Evolutionary conservation across 2,888 invertebrate genomes (phyloP), one percentile per base, ranked within the genome.

Genomic region (Trichogramma evanescens): DNA sequence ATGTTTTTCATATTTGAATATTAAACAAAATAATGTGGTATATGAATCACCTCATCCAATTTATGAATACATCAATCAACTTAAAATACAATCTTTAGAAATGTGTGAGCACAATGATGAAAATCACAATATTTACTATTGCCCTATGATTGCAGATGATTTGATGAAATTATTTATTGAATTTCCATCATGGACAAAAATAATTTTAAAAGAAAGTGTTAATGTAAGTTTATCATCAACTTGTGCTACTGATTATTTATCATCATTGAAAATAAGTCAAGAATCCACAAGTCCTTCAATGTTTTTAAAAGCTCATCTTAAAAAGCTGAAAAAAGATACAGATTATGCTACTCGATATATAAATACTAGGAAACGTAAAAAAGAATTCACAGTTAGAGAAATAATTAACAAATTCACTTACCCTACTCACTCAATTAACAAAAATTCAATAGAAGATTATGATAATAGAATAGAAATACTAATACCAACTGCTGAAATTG

Each of bases 141-240:
- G 63, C 45, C 63, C 63, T n/a, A 49, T 57, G 6, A 9, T 59
- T 5, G 44, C 59, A 26, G 61, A 63, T 41, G 56, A 63, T 59
- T 59, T 61, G 9, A 61, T 61, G 9, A 55, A 61, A 38, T 8
- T 63, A 44, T n/a, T 63, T 4, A 40, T 50, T 13, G 61, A 63
- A 26, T 63, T 63, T 56, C 63, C 63, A 26, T 54, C 63, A 3
- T 63, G 63, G 63, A 63, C 63, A 26, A 56, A 61, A 53, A 39
- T 63, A 5, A 49, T 63, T 50, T 7, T 44, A n/a, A 61, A 54
- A 9, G 54, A 63, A 46, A 41, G 9, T 26, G 54, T 61, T 7
- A 44, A 42, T 43, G 50, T 57, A 6, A 51, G 49, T 10, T 49
- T 63, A 46, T 58, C 55, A 13, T 56, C 63, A 3, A 13, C 13